Percentiles rank a stretch among this genome's conserved stretches.
phyloP scores from a whole-genome alignment of 1,140 invertebrate species.

The Drosophila sp. region DNA sequence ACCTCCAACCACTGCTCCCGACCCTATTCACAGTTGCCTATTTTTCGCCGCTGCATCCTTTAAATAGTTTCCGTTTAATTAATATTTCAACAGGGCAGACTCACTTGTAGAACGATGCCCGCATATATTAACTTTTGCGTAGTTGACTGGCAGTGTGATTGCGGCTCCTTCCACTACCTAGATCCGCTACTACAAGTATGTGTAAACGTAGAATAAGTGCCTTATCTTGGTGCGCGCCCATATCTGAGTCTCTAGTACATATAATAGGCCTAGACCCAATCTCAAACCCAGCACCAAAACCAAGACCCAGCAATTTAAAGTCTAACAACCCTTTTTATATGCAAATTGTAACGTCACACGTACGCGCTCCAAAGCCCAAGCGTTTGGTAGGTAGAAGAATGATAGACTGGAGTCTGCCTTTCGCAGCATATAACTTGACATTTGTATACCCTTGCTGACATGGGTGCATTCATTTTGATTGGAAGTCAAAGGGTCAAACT shows the following conservation, averaged over 20 bases:
- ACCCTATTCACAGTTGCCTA: slow-evolving; percentile 23
- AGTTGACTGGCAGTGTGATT: slow-evolving; percentile 27
- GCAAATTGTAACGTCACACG: slow-evolving; percentile 78
- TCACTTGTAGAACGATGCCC: slow-evolving; percentile 48
- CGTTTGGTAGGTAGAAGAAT: slow-evolving; percentile 3
- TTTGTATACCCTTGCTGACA: slow-evolving; percentile 24
- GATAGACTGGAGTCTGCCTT: slow-evolving; percentile 25
- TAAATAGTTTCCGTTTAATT: slow-evolving; percentile 73
- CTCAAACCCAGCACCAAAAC: neutral
- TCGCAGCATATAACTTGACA: slow-evolving; percentile 64
- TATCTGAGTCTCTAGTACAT: slow-evolving; percentile 76
- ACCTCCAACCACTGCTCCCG: slow-evolving; percentile 29
- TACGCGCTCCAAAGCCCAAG: slow-evolving; percentile 55
- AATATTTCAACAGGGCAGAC: slow-evolving; percentile 73
- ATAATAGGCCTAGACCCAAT: slow-evolving; percentile 64
- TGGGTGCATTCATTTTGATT: neutral
- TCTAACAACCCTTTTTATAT: slow-evolving; percentile 82
- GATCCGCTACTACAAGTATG: slow-evolving; percentile 23
- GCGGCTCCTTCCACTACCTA: slow-evolving; percentile 23
- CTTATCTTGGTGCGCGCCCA: slow-evolving; percentile 76
- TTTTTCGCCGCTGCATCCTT: slow-evolving; percentile 48
- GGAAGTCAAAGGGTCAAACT: no score
- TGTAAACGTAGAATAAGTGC: slow-evolving; percentile 75
- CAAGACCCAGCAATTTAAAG: slow-evolving; percentile 68
- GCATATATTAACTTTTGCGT: slow-evolving; percentile 78